phyloP scores from a whole-genome alignment of 2,888 invertebrate genomes.

The Eutolmus rufibarbis region DNA sequence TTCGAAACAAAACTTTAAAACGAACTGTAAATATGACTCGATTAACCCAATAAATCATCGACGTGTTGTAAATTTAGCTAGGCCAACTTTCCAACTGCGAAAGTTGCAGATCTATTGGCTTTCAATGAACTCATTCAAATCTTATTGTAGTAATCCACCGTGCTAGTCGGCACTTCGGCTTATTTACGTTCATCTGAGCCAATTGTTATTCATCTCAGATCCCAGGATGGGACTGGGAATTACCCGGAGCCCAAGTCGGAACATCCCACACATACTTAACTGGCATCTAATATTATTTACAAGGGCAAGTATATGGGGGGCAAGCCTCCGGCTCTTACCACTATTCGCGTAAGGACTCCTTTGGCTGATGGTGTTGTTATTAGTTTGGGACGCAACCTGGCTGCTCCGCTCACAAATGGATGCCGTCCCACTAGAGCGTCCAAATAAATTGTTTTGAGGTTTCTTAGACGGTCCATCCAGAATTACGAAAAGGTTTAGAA shows the following conservation, averaged over 20 bases:
- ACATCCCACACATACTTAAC: neutral
- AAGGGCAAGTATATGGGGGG: neutral
- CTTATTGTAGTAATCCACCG: slow-evolving; percentile 18
- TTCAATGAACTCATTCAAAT: slow-evolving; percentile 32
- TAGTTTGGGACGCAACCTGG: neutral
- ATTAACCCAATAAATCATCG: slow-evolving; percentile 4
- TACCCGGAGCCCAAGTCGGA: neutral
- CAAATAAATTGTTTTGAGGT: slow-evolving; percentile 29
- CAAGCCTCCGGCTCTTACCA: neutral
- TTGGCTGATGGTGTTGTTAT: slow-evolving; percentile 9
- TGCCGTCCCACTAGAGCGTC: neutral
- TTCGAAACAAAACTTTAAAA: neutral
- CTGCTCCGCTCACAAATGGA: neutral
- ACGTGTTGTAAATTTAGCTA: neutral
- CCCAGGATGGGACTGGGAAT: neutral
- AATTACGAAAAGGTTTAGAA: slow-evolving; percentile 16
- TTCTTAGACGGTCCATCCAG: neutral
- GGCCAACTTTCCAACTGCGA: neutral
- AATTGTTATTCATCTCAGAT: slow-evolving; percentile 31
- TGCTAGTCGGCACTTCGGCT: neutral
- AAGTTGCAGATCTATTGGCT: slow-evolving; percentile 14
- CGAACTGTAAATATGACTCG: neutral
- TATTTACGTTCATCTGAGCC: neutral
- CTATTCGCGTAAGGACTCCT: neutral
- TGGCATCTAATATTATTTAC: neutral